Evolutionary conservation across 1,140 invertebrate species (phyloP).

Genomic region (Hirudo medicinalis): DNA sequence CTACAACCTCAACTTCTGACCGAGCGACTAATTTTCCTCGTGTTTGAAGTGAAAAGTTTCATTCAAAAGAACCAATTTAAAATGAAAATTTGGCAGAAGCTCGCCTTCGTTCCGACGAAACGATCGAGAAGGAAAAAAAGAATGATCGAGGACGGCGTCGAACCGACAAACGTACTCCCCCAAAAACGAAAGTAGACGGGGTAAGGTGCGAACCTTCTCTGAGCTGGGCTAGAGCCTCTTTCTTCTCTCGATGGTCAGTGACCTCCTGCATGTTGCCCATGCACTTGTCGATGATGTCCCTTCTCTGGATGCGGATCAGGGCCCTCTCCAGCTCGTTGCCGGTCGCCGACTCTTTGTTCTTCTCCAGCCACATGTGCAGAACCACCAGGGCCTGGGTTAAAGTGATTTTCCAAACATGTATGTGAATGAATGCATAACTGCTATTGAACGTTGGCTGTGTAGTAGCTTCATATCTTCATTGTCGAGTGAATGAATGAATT

Average conservation of each 20-base stretch:
- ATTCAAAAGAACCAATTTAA: too few relatives aligned
- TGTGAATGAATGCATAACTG: not conserved
- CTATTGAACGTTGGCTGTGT: too few relatives aligned
- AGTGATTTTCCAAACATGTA: not conserved
- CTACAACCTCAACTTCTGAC: too few relatives aligned
- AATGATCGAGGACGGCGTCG: too few relatives aligned
- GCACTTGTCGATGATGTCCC: conserved; percentile 80
- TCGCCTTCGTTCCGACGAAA: not conserved
- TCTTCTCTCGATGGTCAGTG: conserved; percentile 61
- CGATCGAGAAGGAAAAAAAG: too few relatives aligned
- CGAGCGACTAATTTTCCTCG: too few relatives aligned
- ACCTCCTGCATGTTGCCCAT: conserved; percentile 68
- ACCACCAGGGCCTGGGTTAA: conserved; percentile 64
- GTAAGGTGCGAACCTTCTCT: not conserved
- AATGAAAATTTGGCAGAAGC: too few relatives aligned
- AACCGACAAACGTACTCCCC: not conserved
- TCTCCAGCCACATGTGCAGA: conserved; percentile 69
- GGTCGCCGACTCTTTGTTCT: conserved; percentile 58
- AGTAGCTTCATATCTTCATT: too few relatives aligned
- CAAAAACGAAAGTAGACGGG: not conserved
- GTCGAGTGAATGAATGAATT: too few relatives aligned
- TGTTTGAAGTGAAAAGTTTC: too few relatives aligned
- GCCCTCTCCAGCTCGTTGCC: conserved; percentile 76
- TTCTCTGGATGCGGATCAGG: conserved; percentile 68
- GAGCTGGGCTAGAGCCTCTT: not conserved